Evolutionary conservation across 2,888 invertebrate genomes (phyloP), one percentile per base, ranked within the genome.

Genomic region (Crematogaster levior): DNA sequence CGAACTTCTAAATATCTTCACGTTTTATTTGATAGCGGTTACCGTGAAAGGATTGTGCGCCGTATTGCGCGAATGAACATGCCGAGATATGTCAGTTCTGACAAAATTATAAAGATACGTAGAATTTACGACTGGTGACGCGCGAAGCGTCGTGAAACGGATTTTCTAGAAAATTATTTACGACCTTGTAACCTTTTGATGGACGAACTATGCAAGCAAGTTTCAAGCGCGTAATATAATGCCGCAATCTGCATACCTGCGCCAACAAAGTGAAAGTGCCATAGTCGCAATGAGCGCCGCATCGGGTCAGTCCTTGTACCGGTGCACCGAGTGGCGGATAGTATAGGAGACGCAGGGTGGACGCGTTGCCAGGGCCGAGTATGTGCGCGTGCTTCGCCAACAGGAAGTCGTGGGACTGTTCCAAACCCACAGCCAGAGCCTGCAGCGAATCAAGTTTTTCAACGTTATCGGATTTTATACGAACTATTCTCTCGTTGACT

Each of bases 251-350:
- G 58, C 63, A n/a, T 90, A 94, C 94, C 92, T 95, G 95, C 51
- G 97, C 96, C 60, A 97, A 95, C 84, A 97, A 95, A 21, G 97
- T 97, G 93, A 97, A 96, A 66, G 97, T 97, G 86, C 97, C 97
- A 88, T 96, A 96, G 94, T 97, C 97, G 34, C 96, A 96, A 93
- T 97, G 97, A 0, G 97, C 96, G 1, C 96, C 97, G 92, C 97
- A 97, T 53, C 97, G 95, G 56, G 96, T 96, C 94, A 95, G 95
- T 86, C 94, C 95, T 85, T 95, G 92, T 68, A 90, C 93, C 15
- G 93, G 92, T 72, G 92, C 88, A 51, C 92, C 92, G 72, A 94
- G 91, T 24, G 97, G 96, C 48, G 97, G 97, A 94, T 97, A 97
- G 95, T 97, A 97, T 88, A 97, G 95, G 84, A 97, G 93, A 75